These are phyloP conservation scores for Gyrodactylus bullatarudis DNA, from an alignment of 1,140 invertebrate genomes.

Conservation along the genomic window DNA sequence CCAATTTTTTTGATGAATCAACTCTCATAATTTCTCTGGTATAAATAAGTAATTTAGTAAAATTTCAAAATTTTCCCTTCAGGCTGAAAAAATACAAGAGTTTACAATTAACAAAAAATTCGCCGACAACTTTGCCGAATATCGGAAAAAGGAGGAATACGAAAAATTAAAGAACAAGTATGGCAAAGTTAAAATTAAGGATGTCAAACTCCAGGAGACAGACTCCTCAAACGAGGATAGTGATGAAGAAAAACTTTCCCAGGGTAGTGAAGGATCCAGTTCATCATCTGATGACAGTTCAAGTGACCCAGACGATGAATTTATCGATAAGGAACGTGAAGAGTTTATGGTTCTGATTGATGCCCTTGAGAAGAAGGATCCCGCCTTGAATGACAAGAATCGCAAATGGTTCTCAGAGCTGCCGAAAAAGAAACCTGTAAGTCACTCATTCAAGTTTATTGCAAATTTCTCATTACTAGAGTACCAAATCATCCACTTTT, in stretches of 20 bases:
- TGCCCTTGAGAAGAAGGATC: background rate
- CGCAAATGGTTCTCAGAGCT: background rate
- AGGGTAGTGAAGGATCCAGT: background rate
- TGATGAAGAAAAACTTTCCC: too few relatives aligned
- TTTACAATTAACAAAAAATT: background rate
- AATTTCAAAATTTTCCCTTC: background rate
- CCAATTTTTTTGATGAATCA: too few relatives aligned
- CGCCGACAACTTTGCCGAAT: background rate
- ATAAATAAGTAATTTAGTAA: too few relatives aligned
- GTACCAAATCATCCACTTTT: too few relatives aligned
- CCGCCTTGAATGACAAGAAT: background rate
- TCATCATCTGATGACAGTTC: background rate
- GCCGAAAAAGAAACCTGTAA: background rate
- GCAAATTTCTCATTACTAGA: background rate
- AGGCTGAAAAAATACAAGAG: background rate
- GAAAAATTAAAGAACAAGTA: background rate
- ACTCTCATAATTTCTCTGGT: too few relatives aligned
- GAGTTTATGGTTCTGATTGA: background rate
- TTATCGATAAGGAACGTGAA: background rate
- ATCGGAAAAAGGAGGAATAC: background rate
- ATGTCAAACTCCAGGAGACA: background rate
- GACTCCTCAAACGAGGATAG: background rate
- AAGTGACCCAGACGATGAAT: background rate
- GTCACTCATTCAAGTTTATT: background rate
- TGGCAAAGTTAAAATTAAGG: background rate